Conservation (phyloP, 2,113 vertebrate species). For the Melanostigma gelatinosum region DNA sequence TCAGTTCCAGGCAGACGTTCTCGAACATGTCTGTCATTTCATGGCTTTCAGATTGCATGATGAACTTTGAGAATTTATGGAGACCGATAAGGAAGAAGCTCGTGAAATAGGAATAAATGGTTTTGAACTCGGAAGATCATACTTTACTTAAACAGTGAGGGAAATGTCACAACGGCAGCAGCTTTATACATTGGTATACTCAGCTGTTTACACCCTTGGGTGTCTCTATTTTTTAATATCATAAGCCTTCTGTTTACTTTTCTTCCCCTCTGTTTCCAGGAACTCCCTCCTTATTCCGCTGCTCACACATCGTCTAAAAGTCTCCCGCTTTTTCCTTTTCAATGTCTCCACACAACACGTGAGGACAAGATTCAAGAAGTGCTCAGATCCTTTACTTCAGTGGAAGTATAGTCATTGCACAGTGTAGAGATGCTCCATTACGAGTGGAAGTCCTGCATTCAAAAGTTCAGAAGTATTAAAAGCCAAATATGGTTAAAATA, state of each 20-base stretch:
- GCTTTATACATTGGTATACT: background rate
- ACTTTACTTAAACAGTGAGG: background rate
- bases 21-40: slow-evolving; percentile 15
- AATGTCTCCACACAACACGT: background rate
- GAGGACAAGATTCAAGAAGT: background rate
- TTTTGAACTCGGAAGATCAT: background rate
- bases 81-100: background rate
- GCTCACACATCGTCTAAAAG: background rate
- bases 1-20: slow-evolving; percentile 25
- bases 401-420: no score
- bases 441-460: no score
- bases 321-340: background rate
- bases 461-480: no score
- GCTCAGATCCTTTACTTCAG: background rate
- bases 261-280: slow-evolving; percentile 16
- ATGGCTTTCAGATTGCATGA: slow-evolving; percentile 19
- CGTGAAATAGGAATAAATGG: background rate
- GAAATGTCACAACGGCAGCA: background rate
- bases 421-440: no score
- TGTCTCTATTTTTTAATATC: background rate
- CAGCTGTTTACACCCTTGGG: background rate
- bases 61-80: background rate
- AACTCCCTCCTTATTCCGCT: background rate
- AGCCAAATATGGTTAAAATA: no score
- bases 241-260: background rate